Evolutionary conservation across 2,113 vertebrate genomes (phyloP).

Genomic region (Tupaia tana): DNA sequence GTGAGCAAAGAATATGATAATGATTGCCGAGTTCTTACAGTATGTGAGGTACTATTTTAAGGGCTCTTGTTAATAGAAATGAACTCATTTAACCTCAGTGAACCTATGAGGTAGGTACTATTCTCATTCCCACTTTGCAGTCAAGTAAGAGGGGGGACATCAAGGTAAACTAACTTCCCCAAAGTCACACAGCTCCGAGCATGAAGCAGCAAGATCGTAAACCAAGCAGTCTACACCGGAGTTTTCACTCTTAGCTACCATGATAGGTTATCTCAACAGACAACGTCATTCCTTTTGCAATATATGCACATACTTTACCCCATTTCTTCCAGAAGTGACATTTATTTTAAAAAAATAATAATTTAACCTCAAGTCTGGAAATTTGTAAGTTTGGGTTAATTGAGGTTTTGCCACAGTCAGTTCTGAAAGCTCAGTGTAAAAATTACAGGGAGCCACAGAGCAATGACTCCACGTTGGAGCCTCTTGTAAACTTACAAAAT

Average conservation of each 20-base stretch:
- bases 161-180: background rate
- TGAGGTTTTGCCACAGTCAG: conserved; percentile 1
- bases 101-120: background rate
- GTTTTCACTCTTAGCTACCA: background rate
- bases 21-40: background rate
- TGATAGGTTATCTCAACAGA: background rate
- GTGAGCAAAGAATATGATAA: background rate
- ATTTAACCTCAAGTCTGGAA: conserved; percentile 10
- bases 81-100: conserved; percentile 24
- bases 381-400: conserved; percentile 45
- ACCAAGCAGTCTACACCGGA: background rate
- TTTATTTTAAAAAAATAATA: background rate
- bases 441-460: conserved; percentile 43
- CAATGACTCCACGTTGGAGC: conserved; percentile 73
- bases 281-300: background rate
- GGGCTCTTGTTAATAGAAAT: background rate
- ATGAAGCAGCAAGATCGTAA: background rate
- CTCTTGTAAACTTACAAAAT: conserved; percentile 80
- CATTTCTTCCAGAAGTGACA: conserved; percentile 19
- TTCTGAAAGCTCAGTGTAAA: conserved; percentile 24
- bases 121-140: conserved; percentile 6
- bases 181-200: background rate
- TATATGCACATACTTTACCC: background rate
- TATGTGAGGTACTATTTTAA: background rate
- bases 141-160: background rate